Evolutionary conservation across 2,888 invertebrate genomes (phyloP), one percentile per base, ranked within the genome.

Genomic region (Nycteola revayana): DNA sequence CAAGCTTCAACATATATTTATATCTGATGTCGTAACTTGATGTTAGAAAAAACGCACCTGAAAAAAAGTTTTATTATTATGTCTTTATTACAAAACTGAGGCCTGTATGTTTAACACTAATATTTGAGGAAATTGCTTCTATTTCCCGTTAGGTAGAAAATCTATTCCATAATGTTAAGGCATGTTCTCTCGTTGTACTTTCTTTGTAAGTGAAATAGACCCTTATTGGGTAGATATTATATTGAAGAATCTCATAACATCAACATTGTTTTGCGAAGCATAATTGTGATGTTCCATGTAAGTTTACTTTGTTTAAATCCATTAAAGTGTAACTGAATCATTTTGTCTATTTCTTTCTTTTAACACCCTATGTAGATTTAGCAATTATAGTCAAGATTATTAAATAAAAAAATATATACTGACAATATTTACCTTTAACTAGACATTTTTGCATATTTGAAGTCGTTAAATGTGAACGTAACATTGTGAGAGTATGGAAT

Each of bases 231-330:
- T 52, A 53, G 45, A 56, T 51, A 56, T 53, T 42, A 53, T 39
- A 59, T 58, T 37, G 48, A 59, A 61, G 74, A 74, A 79, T 77
- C 75, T 77, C 71, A 61, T 65, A 62, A 76, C 78, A 75, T 77
- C 76, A 68, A 76, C 61, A 78, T 83, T 79, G 67, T 79, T 82
- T 89, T 83, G 84, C 85, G 78, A 88, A 88, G 89, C 88, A 88
- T 89, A 84, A 86, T 85, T 90, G 88, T 89, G 89, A 89, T 89
- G 88, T 87, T 87, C 82, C 73, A 77, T 84, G 80, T 88, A 84
- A 82, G 84, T 83, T 79, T 77, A 73, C 61, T 81, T 84, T 81
- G 79, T 85, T 89, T 84, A 67, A 78, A 81, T 68, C 77, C 77
- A 88, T 78, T 87, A 88, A 88, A 88, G 70, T 78, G 76, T 86